phyloP scores from a whole-genome alignment of 2,797 vertebrate genomes.

The Florisuga fusca region DNA sequence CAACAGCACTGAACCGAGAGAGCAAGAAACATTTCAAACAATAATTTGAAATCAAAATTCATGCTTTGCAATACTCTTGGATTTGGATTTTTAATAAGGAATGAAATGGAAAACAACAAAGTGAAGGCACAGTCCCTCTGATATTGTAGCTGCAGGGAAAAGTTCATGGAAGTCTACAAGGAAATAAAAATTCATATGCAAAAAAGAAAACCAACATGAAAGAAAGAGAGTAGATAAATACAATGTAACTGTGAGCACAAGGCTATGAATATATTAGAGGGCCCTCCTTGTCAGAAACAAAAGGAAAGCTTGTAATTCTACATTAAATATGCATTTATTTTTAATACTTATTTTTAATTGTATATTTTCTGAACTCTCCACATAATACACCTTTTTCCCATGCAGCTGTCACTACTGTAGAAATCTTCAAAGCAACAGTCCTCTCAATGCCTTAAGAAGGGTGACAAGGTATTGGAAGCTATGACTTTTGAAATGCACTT shows the following conservation, averaged over 20 bases:
- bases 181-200: conserved; percentile 57
- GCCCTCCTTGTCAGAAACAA: conserved; percentile 18
- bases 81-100: conserved; percentile 68
- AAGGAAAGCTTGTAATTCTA: conserved; percentile 31
- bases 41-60: conserved; percentile 57
- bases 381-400: background rate
- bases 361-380: background rate
- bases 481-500: background rate
- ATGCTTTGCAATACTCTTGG: conserved; percentile 37
- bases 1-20: background rate
- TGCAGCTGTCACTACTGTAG: background rate
- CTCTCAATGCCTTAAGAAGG: background rate
- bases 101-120: conserved; percentile 70
- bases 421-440: conserved; percentile 1
- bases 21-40: conserved; percentile 30
- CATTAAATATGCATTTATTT: conserved; percentile 30
- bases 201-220: conserved; percentile 54
- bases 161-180: conserved; percentile 46
- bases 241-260: conserved; percentile 14
- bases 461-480: background rate
- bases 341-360: background rate
- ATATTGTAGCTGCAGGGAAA: conserved; percentile 71
- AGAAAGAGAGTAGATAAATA: background rate
- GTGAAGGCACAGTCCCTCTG: conserved; percentile 47
- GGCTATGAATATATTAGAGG: conserved; percentile 19